These are phyloP conservation scores for Eptatretus atami DNA, from an alignment of 2,797 vertebrate genomes.

Conservation along the genomic window DNA sequence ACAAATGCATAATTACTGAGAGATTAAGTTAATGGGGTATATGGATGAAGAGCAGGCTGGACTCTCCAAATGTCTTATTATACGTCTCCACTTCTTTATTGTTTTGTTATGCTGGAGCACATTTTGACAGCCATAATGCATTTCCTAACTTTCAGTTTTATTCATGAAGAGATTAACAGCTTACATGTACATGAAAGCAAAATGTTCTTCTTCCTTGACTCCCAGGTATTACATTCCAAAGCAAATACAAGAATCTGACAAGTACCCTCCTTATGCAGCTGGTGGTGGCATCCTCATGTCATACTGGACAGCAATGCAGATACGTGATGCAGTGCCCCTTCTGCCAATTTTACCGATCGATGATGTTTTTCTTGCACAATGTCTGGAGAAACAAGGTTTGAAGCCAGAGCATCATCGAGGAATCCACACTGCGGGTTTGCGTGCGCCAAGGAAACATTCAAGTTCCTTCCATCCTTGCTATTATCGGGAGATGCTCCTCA, in stretches of 20 bases:
- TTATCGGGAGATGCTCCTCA: slow-evolving; percentile 28
- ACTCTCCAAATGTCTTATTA: no score
- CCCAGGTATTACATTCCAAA: slow-evolving; percentile 31
- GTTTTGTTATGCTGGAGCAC: no score
- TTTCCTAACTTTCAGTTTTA: no score
- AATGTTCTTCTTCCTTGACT: no score
- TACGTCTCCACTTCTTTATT: no score
- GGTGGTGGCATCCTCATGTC: slow-evolving; percentile 36
- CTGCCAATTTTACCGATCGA: slow-evolving; percentile 31
- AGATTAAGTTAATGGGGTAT: no score
- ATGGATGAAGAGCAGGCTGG: no score
- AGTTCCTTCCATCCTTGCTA: slow-evolving; percentile 21
- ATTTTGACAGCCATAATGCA: no score
- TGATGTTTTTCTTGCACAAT: slow-evolving; percentile 46
- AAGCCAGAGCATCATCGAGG: slow-evolving; percentile 19
- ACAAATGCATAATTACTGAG: no score
- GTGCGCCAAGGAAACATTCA: slow-evolving; percentile 11
- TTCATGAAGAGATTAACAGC: no score
- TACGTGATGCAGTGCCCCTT: slow-evolving; percentile 14
- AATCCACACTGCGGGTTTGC: slow-evolving; percentile 19
- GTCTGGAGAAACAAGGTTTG: slow-evolving; percentile 24
- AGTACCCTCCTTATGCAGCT: slow-evolving; percentile 25
- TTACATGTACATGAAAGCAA: no score
- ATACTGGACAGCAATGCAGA: slow-evolving; percentile 17
- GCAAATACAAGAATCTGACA: slow-evolving; percentile 16